phyloP scores from a whole-genome alignment of 1,140 invertebrate species.

The Temnothorax curvispinosus region DNA sequence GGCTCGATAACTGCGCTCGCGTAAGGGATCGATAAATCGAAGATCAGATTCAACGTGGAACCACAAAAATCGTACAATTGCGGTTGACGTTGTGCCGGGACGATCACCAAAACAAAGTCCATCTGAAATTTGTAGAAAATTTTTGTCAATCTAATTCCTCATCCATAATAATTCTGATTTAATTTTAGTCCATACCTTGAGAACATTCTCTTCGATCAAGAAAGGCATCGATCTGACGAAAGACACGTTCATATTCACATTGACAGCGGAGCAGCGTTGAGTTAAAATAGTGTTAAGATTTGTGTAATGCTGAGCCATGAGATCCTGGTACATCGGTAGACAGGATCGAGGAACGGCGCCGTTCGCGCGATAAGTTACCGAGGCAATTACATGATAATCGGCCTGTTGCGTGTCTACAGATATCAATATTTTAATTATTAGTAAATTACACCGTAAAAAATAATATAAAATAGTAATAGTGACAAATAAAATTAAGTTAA shows the following conservation, averaged over 20 bases:
- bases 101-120: slow-evolving; percentile 95
- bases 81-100: slow-evolving; percentile 94
- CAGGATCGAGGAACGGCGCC: slow-evolving; percentile 94
- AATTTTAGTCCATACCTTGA: slow-evolving; percentile 86
- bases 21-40: slow-evolving; percentile 96
- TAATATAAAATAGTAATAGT: background rate
- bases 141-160: background rate
- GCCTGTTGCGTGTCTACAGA: slow-evolving; percentile 94
- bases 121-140: slow-evolving; percentile 84
- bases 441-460: background rate
- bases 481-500: background rate
- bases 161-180: background rate
- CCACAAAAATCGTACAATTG: slow-evolving; percentile 98
- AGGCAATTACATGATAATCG: slow-evolving; percentile 95
- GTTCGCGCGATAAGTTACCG: slow-evolving; percentile 95
- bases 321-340: slow-evolving; percentile 93
- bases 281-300: slow-evolving; percentile 94
- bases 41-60: slow-evolving; percentile 96
- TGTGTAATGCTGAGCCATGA: slow-evolving; percentile 93
- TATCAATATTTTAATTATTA: background rate
- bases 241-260: slow-evolving; percentile 97
- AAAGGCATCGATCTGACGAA: slow-evolving; percentile 93
- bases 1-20: slow-evolving; percentile 96
- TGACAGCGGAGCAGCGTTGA: slow-evolving; percentile 96
- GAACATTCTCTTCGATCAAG: slow-evolving; percentile 93